Base-by-base conservation (phyloP, 2,888 invertebrate species). In the Ligdia adustata region DNA sequence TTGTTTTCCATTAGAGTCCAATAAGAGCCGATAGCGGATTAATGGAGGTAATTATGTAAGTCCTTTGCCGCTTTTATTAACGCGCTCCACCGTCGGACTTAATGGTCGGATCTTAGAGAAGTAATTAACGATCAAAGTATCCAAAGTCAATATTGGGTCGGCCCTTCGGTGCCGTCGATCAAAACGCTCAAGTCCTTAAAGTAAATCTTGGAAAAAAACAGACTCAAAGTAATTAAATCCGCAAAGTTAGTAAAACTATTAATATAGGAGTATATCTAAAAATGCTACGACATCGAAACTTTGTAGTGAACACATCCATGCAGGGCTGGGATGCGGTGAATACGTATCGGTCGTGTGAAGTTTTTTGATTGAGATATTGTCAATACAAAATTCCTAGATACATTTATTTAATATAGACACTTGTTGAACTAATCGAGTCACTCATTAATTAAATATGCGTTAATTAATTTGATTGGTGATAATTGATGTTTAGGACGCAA, bases 401-500 rank as follows among this genome's bases (percentile, higher is more conserved):
- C n/a, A n/a, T n/a, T n/a, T n/a, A n/a, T n/a, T n/a, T n/a, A n/a
- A n/a, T n/a, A n/a, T n/a, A n/a, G n/a, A n/a, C n/a, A n/a, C n/a
- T n/a, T n/a, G n/a, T n/a, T n/a, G n/a, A n/a, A n/a, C n/a, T n/a
- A n/a, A n/a, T n/a, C n/a, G n/a, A n/a, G n/a, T n/a, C n/a, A n/a
- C n/a, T n/a, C n/a, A n/a, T n/a, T n/a, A n/a, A n/a, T n/a, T n/a
- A n/a, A n/a, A n/a, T 7, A n/a, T 22, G 6, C 2, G 22, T 1
- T 22, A 7, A 22, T 22, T 22, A 22, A 22, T 22, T 22, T 6
- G n/a, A 22, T 6, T n/a, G 22, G 11, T 29, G 47, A 56, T 63
- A 59, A 60, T 67, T 51, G 59, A 60, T 54, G 57, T 66, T 70
- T 68, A 64, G 66, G 66, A 69, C 69, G 66, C 67, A 73, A 72